Conservation (phyloP, 2,797 vertebrate species). For the Hozukius guyotensis region DNA sequence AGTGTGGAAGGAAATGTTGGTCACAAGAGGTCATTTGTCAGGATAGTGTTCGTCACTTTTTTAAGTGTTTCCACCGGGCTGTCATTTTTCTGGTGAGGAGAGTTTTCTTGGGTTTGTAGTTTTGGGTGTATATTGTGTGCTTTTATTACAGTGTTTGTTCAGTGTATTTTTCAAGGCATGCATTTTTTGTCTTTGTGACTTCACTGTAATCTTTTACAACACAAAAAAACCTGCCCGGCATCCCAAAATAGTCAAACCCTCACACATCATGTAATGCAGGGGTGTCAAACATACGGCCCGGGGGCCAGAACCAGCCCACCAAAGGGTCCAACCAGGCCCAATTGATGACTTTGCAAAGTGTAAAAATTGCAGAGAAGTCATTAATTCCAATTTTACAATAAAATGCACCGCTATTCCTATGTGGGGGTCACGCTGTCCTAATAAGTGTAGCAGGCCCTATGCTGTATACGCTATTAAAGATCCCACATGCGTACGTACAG, state of each 20-base stretch:
- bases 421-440: too few species aligned
- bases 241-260: slow-evolving; percentile 1
- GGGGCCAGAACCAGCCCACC: accelerated
- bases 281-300: too few species aligned
- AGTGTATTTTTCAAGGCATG: neutral
- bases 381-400: too few species aligned
- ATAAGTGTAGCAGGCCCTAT: too few species aligned
- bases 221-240: neutral
- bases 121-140: neutral
- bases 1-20: neutral
- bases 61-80: neutral
- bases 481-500: too few species aligned
- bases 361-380: too few species aligned
- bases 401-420: too few species aligned
- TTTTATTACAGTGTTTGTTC: neutral
- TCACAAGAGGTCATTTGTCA: neutral
- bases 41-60: neutral
- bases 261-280: neutral
- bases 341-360: too few species aligned
- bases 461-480: too few species aligned
- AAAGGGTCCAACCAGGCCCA: too few species aligned
- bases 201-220: neutral
- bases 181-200: neutral
- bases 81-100: neutral
- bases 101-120: neutral